Evolutionary conservation across 2,888 invertebrate species (phyloP).

Genomic region (Neoascia interrupta): DNA sequence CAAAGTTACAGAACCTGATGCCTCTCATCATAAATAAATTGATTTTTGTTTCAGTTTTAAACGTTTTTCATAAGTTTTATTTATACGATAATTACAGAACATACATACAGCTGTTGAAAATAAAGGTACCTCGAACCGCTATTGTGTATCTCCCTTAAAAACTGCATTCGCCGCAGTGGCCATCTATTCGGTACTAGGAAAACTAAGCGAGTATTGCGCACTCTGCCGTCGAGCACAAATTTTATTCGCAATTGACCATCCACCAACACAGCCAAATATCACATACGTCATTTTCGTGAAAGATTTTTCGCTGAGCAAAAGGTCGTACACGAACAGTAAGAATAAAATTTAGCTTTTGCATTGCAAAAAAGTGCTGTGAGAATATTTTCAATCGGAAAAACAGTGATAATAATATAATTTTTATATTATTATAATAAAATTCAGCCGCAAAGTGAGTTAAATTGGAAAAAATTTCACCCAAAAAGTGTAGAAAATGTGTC

Average conservation of each 20-base stretch:
- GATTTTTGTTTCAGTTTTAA: too few species aligned
- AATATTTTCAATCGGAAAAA: slow-evolving; percentile 37
- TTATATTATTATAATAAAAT: slow-evolving; percentile 25
- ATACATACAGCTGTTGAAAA: too few species aligned
- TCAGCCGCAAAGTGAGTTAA: slow-evolving; percentile 42
- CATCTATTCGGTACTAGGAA: not conserved
- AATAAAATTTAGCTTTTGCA: slow-evolving; percentile 35
- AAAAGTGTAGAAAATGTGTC: slow-evolving; percentile 50
- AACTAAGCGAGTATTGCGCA: not conserved
- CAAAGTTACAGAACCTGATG: too few species aligned
- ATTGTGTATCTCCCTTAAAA: too few species aligned
- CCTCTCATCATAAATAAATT: too few species aligned
- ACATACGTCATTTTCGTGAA: slow-evolving; percentile 60
- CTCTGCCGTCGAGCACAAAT: slow-evolving; percentile 27
- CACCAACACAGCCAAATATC: slow-evolving; percentile 26
- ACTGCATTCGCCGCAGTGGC: too few species aligned
- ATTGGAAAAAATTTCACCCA: not conserved
- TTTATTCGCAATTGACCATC: slow-evolving; percentile 1
- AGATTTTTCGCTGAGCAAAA: slow-evolving; percentile 63
- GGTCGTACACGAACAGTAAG: slow-evolving; percentile 43
- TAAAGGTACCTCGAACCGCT: too few species aligned
- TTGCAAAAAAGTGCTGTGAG: slow-evolving; percentile 58
- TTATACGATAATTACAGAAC: too few species aligned
- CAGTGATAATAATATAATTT: slow-evolving; percentile 53
- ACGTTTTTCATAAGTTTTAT: too few species aligned